Evolutionary conservation across 2,797 vertebrate genomes (phyloP), one percentile per base, ranked within the genome.

Genomic region (Enteromius thamalakanensis): DNA sequence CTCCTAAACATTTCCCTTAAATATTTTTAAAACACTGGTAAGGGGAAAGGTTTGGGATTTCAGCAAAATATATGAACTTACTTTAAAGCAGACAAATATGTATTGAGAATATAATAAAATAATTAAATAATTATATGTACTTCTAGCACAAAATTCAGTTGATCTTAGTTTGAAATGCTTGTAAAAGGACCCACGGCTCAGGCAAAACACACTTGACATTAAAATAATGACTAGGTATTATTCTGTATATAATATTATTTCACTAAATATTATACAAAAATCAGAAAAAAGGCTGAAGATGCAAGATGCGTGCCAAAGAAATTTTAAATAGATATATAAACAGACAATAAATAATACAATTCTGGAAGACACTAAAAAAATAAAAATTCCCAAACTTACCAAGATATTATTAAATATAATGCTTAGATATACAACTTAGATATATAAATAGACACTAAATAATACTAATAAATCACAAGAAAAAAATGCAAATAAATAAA

Each of bases 301-400:
- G 14, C 40, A 42, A 14, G 14, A 71, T 47, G 69, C 14, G 9
- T 26, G n/a, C 68, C 17, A 9, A 47, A 70, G 6, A 69, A 11
- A 6, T 47, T 14, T n/a, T n/a, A n/a, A 6, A 12, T n/a, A 67
- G 32, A 67, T 0, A 65, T 2, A 67, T 37, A 10, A 19, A 67
- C 0, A 40, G 9, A 40, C 19, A n/a, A 37, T 37, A 37, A 49
- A 3, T 0, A 49, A 72, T 10, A 42, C 40, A 47, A 19, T 40
- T 68, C 34, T 68, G 34, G 9, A 11, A 29, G 3, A 76, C 7
- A 40, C 12, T 40, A 26, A 26, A 45, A 3, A 77, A 34, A 62
- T n/a, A 15, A 34, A 67, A 7, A 76, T 68, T 69, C 29, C 87
- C 26, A 80, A 72, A 93, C 95, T 96, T 92, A 96, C 95, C 95